Evolutionary conservation across 2,888 invertebrate species (phyloP).

Genomic region (Oxycera nigricornis): DNA sequence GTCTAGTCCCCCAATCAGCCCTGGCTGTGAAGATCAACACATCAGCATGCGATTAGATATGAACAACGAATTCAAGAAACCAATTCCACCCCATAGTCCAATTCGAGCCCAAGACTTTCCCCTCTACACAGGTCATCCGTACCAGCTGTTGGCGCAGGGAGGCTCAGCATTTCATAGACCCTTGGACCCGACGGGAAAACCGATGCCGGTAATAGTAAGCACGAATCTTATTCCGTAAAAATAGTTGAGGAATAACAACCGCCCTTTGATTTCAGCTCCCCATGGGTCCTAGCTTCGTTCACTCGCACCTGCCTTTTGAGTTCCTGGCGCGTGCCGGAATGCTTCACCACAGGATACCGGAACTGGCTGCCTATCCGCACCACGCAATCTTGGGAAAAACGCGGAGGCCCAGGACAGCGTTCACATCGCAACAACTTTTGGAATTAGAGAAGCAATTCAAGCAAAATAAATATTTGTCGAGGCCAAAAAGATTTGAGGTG

Average conservation of each 20-base stretch:
- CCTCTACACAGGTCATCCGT: slow-evolving; percentile 63
- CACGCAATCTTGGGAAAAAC: slow-evolving; percentile 87
- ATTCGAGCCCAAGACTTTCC: slow-evolving; percentile 61
- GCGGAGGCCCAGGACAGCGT: slow-evolving; percentile 94
- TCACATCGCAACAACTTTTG: slow-evolving; percentile 93
- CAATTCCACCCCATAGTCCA: slow-evolving; percentile 61
- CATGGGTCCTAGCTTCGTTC: slow-evolving; percentile 63
- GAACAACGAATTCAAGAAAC: slow-evolving; percentile 61
- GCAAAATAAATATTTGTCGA: slow-evolving; percentile 97
- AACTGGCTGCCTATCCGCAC: slow-evolving; percentile 76
- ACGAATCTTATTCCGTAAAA: neutral
- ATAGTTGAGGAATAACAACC: neutral
- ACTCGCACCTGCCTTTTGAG: slow-evolving; percentile 69
- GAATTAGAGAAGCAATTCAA: slow-evolving; percentile 98
- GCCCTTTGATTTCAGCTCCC: slow-evolving; percentile 55
- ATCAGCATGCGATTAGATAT: slow-evolving; percentile 64
- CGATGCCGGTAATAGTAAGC: slow-evolving; percentile 57
- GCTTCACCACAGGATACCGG: slow-evolving; percentile 88
- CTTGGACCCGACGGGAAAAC: slow-evolving; percentile 62
- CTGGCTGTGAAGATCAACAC: slow-evolving; percentile 78
- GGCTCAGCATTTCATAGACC: slow-evolving; percentile 67
- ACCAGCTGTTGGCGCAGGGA: slow-evolving; percentile 63
- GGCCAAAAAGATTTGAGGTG: slow-evolving; percentile 98
- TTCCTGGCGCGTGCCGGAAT: slow-evolving; percentile 92
- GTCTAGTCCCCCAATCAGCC: slow-evolving; percentile 85